phyloP scores from a whole-genome alignment of 2,888 invertebrate genomes.

The Choristoneura rosaceana region DNA sequence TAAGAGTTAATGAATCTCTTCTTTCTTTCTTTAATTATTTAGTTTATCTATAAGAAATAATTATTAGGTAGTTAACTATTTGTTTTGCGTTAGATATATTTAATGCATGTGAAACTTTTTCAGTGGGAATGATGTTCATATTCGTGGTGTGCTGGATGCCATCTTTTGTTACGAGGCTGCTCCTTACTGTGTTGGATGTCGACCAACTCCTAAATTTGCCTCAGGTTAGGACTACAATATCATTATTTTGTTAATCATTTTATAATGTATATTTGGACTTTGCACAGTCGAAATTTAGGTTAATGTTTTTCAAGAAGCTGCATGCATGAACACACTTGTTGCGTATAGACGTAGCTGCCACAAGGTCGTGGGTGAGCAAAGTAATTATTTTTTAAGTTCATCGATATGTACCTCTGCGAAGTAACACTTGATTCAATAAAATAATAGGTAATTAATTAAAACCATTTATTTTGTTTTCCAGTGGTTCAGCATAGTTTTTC shows the following conservation, averaged over 20 bases:
- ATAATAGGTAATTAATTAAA: background rate
- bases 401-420: too few relatives aligned
- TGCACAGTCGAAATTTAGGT: background rate
- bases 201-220: background rate
- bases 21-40: too few relatives aligned
- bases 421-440: too few relatives aligned
- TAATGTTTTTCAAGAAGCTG: too few relatives aligned
- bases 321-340: too few relatives aligned
- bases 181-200: background rate
- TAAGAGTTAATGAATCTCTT: too few relatives aligned
- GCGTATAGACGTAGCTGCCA: too few relatives aligned
- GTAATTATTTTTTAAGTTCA: too few relatives aligned
- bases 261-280: background rate
- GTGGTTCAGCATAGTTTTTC: conserved; percentile 3
- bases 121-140: background rate
- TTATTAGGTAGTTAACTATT: too few relatives aligned
- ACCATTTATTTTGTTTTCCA: background rate
- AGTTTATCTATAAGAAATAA: too few relatives aligned
- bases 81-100: too few relatives aligned
- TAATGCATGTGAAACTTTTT: background rate
- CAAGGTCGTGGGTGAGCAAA: too few relatives aligned
- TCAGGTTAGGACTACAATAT: background rate
- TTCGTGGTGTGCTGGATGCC: conserved; percentile 8
- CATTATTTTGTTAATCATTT: background rate
- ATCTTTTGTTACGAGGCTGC: background rate